Conservation (phyloP, 2,113 vertebrate species). For the Xiphorhynchus elegans region DNA sequence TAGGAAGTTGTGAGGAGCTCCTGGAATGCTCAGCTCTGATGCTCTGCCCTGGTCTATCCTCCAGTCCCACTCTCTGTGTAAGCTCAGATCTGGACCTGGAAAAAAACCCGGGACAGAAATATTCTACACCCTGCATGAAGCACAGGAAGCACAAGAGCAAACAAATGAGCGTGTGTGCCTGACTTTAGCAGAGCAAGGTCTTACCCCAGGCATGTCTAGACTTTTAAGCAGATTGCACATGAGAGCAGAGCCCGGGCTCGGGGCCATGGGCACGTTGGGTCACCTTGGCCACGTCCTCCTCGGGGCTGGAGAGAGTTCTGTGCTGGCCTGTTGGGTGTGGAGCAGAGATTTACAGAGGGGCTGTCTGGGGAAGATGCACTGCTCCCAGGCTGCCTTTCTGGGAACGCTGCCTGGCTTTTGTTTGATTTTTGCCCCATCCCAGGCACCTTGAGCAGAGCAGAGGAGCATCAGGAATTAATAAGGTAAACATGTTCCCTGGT, state of each 20-base stretch:
- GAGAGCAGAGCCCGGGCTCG: background rate
- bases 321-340: background rate
- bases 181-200: background rate
- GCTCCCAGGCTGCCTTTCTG: background rate
- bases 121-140: fast-evolving
- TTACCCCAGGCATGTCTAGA: background rate
- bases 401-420: background rate
- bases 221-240: background rate
- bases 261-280: background rate
- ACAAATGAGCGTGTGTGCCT: fast-evolving
- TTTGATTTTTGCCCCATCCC: background rate
- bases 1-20: background rate
- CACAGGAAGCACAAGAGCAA: background rate
- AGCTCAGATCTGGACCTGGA: background rate
- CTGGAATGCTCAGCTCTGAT: background rate
- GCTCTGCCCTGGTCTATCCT: background rate
- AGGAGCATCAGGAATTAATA: background rate
- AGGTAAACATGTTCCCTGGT: background rate
- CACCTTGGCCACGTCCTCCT: background rate
- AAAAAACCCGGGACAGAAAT: background rate
- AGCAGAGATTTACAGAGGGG: background rate
- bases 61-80: fast-evolving
- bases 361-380: background rate
- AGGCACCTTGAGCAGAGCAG: background rate
- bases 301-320: fast-evolving